Percentiles rank a stretch among this genome's conserved stretches.
These are phyloP conservation scores for Fragum whitleyi DNA, from an alignment of 2,888 invertebrate species.

Conservation along the genomic window DNA sequence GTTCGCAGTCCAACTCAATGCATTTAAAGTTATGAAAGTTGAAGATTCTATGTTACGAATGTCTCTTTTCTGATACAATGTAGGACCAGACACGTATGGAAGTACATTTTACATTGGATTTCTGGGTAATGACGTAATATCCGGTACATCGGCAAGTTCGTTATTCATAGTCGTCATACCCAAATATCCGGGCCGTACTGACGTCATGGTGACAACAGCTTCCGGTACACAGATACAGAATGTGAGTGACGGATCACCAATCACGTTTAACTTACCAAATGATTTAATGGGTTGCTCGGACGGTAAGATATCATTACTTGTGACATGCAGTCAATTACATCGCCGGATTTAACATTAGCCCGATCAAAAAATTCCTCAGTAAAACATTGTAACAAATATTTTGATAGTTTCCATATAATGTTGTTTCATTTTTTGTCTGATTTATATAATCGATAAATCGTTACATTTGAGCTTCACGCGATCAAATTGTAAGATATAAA, in stretches of 20 bases:
- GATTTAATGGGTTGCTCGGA: slow-evolving; percentile 51
- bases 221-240: slow-evolving; percentile 4
- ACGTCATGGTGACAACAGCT: slow-evolving; percentile 37
- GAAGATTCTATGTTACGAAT: too few species aligned
- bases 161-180: slow-evolving; percentile 37
- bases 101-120: slow-evolving; percentile 47
- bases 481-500: too few species aligned
- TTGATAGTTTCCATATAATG: too few species aligned
- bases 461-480: too few species aligned
- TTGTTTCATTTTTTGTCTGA: too few species aligned
- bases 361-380: too few species aligned
- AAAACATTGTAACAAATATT: too few species aligned
- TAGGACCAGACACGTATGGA: slow-evolving; percentile 57
- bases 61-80: background rate
- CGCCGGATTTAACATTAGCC: too few species aligned
- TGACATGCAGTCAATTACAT: too few species aligned
- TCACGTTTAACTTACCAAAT: slow-evolving; percentile 14
- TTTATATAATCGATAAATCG: too few species aligned
- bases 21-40: too few species aligned
- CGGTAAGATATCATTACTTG: slow-evolving; percentile 33
- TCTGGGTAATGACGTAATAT: slow-evolving; percentile 47
- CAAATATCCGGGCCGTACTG: slow-evolving; percentile 39
- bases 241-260: slow-evolving; percentile 7
- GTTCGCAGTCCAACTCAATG: too few species aligned
- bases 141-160: slow-evolving; percentile 15